A percentile compares a stretch with the other conserved stretches of the same genome.
Conservation (phyloP, 2,888 invertebrate genomes). For the Agapetus fuscipes region DNA sequence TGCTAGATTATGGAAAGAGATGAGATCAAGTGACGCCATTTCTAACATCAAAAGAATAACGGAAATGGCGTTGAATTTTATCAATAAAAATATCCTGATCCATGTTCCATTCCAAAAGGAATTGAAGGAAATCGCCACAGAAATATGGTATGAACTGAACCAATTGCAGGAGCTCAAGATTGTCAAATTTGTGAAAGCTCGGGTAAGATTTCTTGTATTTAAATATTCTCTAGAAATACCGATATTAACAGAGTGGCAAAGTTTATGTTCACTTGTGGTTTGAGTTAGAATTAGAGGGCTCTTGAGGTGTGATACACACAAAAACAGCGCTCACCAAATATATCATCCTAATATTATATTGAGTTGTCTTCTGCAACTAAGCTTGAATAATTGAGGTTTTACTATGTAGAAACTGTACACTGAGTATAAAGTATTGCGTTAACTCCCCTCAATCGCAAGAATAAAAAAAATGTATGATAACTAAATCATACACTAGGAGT, state of each 20-base stretch:
- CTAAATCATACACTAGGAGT: too few species aligned
- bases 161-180: slow-evolving; percentile 32
- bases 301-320: too few species aligned
- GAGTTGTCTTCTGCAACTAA: background rate
- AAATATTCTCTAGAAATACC: background rate
- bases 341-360: too few species aligned
- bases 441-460: too few species aligned
- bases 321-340: too few species aligned
- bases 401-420: too few species aligned
- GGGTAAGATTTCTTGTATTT: slow-evolving; percentile 11
- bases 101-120: slow-evolving; percentile 61
- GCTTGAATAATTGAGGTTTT: too few species aligned
- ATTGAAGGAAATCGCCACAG: slow-evolving; percentile 49
- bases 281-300: background rate
- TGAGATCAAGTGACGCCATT: slow-evolving; percentile 65
- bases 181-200: slow-evolving; percentile 31
- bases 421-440: too few species aligned
- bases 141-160: slow-evolving; percentile 52
- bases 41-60: slow-evolving; percentile 72
- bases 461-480: too few species aligned
- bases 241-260: background rate
- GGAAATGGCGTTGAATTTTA: slow-evolving; percentile 52
- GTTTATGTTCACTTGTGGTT: too few species aligned
- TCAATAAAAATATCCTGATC: slow-evolving; percentile 57
- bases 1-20: slow-evolving; percentile 68